phyloP scores from a whole-genome alignment of 2,113 vertebrate species.

The Oncorhynchus mykiss region DNA sequence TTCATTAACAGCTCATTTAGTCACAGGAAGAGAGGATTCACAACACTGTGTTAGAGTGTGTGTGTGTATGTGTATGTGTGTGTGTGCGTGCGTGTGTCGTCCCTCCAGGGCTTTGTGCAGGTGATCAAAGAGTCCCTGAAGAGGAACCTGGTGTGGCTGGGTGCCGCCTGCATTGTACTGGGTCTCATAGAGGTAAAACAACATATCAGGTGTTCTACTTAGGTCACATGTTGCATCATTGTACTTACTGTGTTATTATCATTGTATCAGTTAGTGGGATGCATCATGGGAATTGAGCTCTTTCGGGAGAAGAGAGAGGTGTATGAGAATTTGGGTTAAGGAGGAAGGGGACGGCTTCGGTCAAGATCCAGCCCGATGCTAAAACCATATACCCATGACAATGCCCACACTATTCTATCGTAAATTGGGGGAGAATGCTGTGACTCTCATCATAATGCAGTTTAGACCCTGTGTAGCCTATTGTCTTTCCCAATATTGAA shows the following conservation, averaged over 20 bases:
- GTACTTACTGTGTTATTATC: constrained; percentile 1
- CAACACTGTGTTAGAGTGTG: too few relatives aligned
- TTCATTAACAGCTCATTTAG: neutral
- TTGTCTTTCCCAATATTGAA: too few relatives aligned
- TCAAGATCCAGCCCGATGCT: neutral
- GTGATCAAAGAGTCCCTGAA: constrained; percentile 3
- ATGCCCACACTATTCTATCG: neutral
- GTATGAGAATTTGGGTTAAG: neutral
- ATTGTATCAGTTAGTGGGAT: neutral
- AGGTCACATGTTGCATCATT: neutral
- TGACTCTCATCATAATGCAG: too few relatives aligned
- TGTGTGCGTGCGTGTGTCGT: neutral
- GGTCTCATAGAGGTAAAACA: neutral
- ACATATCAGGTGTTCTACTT: neutral
- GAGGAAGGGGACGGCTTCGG: neutral
- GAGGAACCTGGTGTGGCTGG: neutral
- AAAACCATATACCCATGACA: neutral
- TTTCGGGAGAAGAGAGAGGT: neutral
- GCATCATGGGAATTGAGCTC: neutral
- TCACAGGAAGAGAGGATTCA: neutral
- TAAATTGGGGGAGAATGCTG: too few relatives aligned
- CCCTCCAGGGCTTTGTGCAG: constrained; percentile 6
- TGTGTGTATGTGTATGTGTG: too few relatives aligned
- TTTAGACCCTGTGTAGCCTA: too few relatives aligned
- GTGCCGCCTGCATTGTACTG: neutral